Evolutionary conservation across 2,113 vertebrate species (phyloP).

Genomic region (Oreotragus oreotragus): DNA sequence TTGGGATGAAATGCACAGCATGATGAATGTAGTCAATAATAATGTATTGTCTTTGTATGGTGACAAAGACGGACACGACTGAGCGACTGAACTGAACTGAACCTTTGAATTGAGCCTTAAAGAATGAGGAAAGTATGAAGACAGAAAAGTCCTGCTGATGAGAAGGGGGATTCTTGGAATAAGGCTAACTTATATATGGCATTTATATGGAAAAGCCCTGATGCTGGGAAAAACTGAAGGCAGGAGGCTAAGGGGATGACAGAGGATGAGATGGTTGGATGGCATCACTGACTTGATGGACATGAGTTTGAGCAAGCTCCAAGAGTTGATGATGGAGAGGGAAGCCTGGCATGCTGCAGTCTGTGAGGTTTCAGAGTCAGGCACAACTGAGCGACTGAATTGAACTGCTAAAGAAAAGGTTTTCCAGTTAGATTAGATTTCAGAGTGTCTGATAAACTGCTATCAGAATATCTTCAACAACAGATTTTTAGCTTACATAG

Average conservation of each 20-base stretch:
- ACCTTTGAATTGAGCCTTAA: neutral
- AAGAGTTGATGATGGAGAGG: neutral
- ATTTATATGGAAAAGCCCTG: neutral
- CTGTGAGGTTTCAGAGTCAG: too few species aligned
- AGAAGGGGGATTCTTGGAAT: neutral
- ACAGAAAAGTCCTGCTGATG: neutral
- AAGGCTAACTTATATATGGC: neutral
- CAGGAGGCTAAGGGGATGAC: neutral
- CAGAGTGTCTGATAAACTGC: neutral
- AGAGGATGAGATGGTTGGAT: neutral
- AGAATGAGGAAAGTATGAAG: neutral
- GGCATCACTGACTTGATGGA: neutral
- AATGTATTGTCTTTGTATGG: neutral
- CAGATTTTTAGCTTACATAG: too few species aligned
- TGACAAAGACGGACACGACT: neutral
- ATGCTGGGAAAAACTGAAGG: neutral
- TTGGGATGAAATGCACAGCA: neutral
- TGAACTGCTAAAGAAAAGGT: neutral
- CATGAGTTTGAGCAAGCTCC: neutral
- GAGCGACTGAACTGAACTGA: too few species aligned
- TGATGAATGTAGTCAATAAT: neutral
- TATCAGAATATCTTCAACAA: too few species aligned
- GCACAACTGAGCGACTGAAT: neutral
- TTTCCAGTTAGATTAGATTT: neutral
- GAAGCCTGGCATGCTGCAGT: too few species aligned